A percentile compares a stretch with the other conserved stretches of the same genome.
Evolutionary conservation across 2,888 invertebrate genomes (phyloP).

Genomic region (Epistrophe eligans): DNA sequence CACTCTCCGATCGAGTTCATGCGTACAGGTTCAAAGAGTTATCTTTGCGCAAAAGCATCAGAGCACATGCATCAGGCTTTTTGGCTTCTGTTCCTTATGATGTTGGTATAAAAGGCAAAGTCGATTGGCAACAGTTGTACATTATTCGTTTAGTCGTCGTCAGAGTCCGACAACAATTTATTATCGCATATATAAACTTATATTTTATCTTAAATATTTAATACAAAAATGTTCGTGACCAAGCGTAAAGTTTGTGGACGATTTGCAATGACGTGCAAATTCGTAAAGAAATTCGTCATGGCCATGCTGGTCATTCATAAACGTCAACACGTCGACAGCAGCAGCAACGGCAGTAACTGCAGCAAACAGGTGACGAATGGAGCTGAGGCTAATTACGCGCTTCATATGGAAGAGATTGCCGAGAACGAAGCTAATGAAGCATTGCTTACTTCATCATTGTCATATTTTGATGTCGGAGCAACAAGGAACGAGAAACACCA

Average conservation of each 20-base stretch:
- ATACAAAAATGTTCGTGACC: slow-evolving; percentile 54
- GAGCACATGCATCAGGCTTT: neutral
- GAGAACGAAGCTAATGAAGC: slow-evolving; percentile 82
- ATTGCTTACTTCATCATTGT: slow-evolving; percentile 58
- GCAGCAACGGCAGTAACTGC: neutral
- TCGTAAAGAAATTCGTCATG: slow-evolving; percentile 64
- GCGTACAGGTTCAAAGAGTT: slow-evolving; percentile 14
- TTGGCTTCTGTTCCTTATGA: neutral
- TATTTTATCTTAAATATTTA: neutral
- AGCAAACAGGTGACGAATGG: slow-evolving; percentile 40
- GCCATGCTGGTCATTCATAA: slow-evolving; percentile 65
- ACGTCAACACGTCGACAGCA: slow-evolving; percentile 48
- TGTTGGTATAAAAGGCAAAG: slow-evolving; percentile 59
- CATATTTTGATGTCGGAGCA: slow-evolving; percentile 31
- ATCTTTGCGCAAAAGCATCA: slow-evolving; percentile 15
- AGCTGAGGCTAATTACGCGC: slow-evolving; percentile 47
- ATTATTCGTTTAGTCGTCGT: slow-evolving; percentile 46
- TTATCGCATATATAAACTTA: neutral
- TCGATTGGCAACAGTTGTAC: slow-evolving; percentile 47
- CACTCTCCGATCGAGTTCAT: neutral
- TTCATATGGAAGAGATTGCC: slow-evolving; percentile 79
- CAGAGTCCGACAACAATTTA: slow-evolving; percentile 14
- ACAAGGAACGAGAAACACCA: slow-evolving; percentile 27
- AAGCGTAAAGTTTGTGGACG: slow-evolving; percentile 46
- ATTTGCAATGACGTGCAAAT: slow-evolving; percentile 61